Percentiles rank a stretch among this genome's conserved stretches.
Conservation (phyloP, 92 coral and sea anemone genomes). For the Heteractis magnifica region DNA sequence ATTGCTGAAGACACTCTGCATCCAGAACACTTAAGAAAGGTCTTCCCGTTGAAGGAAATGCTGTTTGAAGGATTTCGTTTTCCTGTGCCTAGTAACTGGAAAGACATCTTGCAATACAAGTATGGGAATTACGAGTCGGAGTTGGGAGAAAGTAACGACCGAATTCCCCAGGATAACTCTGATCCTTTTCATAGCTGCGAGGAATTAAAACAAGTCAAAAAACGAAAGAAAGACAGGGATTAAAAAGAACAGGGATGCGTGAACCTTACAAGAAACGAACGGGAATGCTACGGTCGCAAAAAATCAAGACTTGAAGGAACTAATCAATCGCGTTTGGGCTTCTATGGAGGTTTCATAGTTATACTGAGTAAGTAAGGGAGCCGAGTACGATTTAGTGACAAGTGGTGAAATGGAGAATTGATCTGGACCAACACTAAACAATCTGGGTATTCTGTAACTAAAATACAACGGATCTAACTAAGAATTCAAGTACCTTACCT, state of each 20-base stretch:
- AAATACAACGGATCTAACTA: too few relatives aligned
- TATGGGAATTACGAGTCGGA: conserved; percentile 41
- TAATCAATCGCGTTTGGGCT: background rate
- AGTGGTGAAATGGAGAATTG: background rate
- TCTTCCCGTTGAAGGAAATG: conserved; percentile 48
- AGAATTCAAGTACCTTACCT: too few relatives aligned
- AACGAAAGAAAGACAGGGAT: background rate
- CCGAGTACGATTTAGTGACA: background rate
- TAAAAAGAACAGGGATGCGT: too few relatives aligned
- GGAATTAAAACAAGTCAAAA: conserved; percentile 16
- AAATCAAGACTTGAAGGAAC: background rate
- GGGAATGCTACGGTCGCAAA: too few relatives aligned
- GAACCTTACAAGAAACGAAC: too few relatives aligned
- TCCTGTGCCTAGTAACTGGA: conserved; percentile 63
- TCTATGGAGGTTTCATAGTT: background rate
- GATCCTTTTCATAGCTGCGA: conserved; percentile 50
- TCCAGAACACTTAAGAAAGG: background rate
- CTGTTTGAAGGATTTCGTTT: conserved; percentile 62
- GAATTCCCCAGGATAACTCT: conserved; percentile 34
- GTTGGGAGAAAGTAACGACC: conserved; percentile 11
- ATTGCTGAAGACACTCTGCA: conserved; percentile 32
- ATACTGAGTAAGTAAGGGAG: background rate
- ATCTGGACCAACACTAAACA: too few relatives aligned
- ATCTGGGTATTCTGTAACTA: too few relatives aligned
- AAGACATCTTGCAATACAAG: background rate